Conservation (phyloP, 2,113 vertebrate species). For the Otus sunia region DNA sequence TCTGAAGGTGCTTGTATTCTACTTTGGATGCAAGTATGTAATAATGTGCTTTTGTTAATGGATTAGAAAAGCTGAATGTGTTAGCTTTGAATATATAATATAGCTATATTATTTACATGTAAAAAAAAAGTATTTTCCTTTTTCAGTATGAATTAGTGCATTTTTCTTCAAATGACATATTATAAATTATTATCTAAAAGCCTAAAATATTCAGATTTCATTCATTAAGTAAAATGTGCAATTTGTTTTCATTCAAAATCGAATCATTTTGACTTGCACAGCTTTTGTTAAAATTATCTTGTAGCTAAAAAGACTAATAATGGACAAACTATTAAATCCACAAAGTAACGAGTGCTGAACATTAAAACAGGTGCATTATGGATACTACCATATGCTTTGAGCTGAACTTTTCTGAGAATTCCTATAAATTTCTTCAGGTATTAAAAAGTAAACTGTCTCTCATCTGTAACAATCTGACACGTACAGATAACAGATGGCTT, state of each 20-base stretch:
- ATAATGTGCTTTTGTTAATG: background rate
- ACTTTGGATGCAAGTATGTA: background rate
- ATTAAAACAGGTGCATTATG: constrained; percentile 3
- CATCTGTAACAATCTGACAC: constrained; percentile 25
- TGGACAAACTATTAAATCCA: background rate
- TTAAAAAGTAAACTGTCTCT: constrained; percentile 58
- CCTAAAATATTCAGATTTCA: background rate
- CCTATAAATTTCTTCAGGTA: constrained; percentile 42
- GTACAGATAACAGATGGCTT: constrained; percentile 53
- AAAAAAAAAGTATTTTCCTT: background rate
- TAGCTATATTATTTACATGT: background rate
- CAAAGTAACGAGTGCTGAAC: background rate
- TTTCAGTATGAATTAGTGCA: background rate
- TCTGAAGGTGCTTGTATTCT: background rate
- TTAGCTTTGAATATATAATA: background rate
- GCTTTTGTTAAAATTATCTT: background rate
- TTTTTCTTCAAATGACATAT: too few relatives aligned
- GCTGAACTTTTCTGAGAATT: constrained; percentile 24
- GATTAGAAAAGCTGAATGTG: background rate
- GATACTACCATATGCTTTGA: constrained; percentile 38
- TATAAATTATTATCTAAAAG: background rate
- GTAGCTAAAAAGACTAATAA: background rate
- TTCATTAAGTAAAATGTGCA: background rate
- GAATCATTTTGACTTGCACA: background rate
- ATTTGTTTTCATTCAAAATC: background rate